Evolutionary conservation across 1,140 invertebrate species (phyloP).

Genomic region (Aleiodes sp.): DNA sequence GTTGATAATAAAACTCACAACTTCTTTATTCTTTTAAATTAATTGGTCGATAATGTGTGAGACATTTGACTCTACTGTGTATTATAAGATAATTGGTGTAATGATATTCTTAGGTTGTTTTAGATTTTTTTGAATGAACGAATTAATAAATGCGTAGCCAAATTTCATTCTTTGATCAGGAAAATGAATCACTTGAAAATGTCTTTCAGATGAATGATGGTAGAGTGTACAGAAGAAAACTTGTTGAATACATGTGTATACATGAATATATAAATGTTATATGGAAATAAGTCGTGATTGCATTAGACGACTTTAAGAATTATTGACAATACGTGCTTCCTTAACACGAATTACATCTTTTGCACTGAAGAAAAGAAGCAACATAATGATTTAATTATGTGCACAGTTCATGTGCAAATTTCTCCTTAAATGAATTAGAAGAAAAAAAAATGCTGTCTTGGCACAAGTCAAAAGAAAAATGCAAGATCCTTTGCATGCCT

Average conservation of each 20-base stretch:
- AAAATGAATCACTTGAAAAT: not conserved
- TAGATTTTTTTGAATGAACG: not conserved
- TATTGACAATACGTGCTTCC: constrained; percentile 59
- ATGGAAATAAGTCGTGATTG: not conserved
- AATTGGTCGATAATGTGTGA: not conserved
- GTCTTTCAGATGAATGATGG: not conserved
- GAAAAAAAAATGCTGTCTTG: constrained; percentile 24
- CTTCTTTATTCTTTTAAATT: too few species aligned
- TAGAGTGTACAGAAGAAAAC: not conserved
- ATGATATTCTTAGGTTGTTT: not conserved
- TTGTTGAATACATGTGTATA: not conserved
- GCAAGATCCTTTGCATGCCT: constrained; percentile 27
- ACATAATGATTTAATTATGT: constrained; percentile 20
- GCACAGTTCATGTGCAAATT: constrained; percentile 10
- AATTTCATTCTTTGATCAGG: not conserved
- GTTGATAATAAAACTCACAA: too few species aligned
- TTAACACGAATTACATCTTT: constrained; percentile 54
- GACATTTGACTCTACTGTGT: constrained; percentile 1
- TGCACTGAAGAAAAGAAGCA: constrained; percentile 34
- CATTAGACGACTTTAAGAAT: not conserved
- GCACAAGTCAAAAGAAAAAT: constrained; percentile 29
- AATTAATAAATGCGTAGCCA: constrained; percentile 5
- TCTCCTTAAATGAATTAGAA: constrained; percentile 19
- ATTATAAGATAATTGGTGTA: not conserved
- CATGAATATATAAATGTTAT: not conserved